Evolutionary conservation across 2,113 vertebrate species (phyloP), one percentile per base, ranked within the genome.

Genomic region (Toxotes jaculatrix): DNA sequence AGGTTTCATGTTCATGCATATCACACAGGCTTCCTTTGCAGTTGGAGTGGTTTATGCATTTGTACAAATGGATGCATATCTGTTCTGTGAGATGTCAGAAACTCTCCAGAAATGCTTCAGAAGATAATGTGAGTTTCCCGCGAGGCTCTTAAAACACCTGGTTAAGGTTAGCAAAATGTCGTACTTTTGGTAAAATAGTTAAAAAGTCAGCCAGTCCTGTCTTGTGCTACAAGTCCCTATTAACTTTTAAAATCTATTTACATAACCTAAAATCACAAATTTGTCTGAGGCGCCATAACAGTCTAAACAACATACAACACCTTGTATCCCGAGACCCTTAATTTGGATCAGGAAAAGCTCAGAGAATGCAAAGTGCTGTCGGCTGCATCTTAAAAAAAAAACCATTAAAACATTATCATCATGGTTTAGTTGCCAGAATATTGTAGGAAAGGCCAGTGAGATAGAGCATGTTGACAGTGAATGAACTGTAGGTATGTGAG

Each of bases 81-180:
- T 69, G 40, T 40, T n/a, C 31, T 55, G 16, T 56, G 19, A 68
- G 63, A 17, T 42, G 63, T 61, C 31, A 74, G 19, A 53, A 70
- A 43, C 13, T 42, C 32, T 62, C 12, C 19, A 56, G 32, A 38
- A 4, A 5, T 14, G 21, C n/a, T 21, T 53, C 16, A 34, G 38
- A 70, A 49, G 4, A 32, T 16, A 27, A 34, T 16, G 3, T 3
- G 13, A 13, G 17, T 53, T 21, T 2, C 61, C 61, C 38, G n/a
- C 4, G 36, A n/a, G 74, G 10, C 57, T 23, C 17, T 21, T 49
- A 12, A 47, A 59, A 10, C 10, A 4, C n/a, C 17, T 7, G 27
- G 27, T 17, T 65, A 17, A 32, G 10, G 13, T 56, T 57, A 4
- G 21, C 6, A 13, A 40, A 60, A 31, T 7, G 47, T 12, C 40